These are phyloP conservation scores for Clupea harengus DNA, from an alignment of 2,113 vertebrate species.

Conservation along the genomic window DNA sequence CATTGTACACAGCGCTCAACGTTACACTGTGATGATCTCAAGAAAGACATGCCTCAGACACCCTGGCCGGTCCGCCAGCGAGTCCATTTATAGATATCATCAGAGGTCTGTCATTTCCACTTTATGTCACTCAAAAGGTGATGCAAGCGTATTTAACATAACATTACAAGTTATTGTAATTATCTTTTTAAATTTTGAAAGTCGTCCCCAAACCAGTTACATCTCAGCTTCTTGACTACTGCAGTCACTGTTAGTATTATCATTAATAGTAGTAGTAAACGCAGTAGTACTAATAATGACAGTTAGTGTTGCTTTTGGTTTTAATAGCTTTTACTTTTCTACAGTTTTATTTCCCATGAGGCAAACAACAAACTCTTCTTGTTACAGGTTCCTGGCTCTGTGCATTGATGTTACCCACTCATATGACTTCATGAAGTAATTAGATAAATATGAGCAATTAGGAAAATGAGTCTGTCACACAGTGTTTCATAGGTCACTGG, in stretches of 20 bases:
- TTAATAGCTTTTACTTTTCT: background rate
- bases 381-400: background rate
- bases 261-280: background rate
- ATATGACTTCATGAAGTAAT: slow-evolving; percentile 52
- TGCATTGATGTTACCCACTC: background rate
- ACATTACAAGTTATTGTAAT: background rate
- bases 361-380: background rate
- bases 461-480: slow-evolving; percentile 66
- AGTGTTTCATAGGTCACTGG: slow-evolving; percentile 57
- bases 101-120: background rate
- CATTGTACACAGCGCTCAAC: background rate
- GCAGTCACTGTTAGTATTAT: too few species aligned
- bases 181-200: background rate
- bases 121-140: background rate
- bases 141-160: too few species aligned
- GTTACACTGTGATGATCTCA: background rate
- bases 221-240: background rate
- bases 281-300: background rate
- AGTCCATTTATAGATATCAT: background rate
- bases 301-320: too few species aligned
- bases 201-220: background rate
- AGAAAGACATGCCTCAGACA: background rate
- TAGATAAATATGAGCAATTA: slow-evolving; percentile 71
- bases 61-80: background rate
- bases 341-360: background rate